Conservation (phyloP, 2,113 vertebrate species). For the Nesogale talazaci region DNA sequence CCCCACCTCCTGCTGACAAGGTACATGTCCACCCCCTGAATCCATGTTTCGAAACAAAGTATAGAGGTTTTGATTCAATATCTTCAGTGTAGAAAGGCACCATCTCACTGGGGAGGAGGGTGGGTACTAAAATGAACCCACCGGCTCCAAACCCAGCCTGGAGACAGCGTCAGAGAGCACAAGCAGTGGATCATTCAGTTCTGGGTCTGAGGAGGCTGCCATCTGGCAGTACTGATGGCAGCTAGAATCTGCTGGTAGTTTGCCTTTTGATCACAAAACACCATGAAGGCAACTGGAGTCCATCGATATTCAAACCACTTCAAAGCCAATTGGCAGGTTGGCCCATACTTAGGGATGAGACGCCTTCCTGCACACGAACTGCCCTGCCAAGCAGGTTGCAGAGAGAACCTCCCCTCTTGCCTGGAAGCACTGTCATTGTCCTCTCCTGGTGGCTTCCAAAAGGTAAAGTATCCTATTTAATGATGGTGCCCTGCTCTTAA, state of each 20-base stretch:
- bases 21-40: not conserved
- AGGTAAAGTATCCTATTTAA: not conserved
- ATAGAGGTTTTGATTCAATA: not conserved
- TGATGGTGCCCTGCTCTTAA: not conserved
- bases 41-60: not conserved
- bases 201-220: not conserved
- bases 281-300: not conserved
- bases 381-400: not conserved
- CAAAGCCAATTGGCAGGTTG: not conserved
- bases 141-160: not conserved
- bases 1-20: not conserved
- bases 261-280: conserved; percentile 47
- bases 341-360: not conserved
- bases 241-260: not conserved
- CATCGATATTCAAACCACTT: conserved; percentile 41
- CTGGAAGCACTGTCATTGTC: not conserved
- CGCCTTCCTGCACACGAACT: not conserved
- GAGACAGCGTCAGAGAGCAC: not conserved
- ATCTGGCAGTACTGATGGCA: not conserved
- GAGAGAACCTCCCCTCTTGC: not conserved
- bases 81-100: no score
- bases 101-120: not conserved
- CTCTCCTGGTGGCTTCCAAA: not conserved
- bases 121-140: not conserved
- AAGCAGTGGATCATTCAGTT: not conserved